These are phyloP conservation scores for Numida meleagris DNA, from an alignment of 2,113 vertebrate species.

Conservation along the genomic window DNA sequence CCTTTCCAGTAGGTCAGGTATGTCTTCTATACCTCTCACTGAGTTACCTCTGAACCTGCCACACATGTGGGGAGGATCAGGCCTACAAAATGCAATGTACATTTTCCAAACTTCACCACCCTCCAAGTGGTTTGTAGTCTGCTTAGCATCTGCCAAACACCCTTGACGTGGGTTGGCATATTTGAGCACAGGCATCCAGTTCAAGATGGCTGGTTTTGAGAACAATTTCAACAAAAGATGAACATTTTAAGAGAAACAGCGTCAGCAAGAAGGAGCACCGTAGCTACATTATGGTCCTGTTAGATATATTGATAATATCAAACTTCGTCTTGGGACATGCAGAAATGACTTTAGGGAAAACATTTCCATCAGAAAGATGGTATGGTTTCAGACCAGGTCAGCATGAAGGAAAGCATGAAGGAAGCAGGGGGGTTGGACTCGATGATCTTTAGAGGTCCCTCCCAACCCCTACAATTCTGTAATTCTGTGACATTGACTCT, in stretches of 20 bases:
- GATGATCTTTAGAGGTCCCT: no score
- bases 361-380: background rate
- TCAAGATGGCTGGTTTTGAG: background rate
- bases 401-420: background rate
- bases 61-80: background rate
- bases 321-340: background rate
- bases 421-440: no score
- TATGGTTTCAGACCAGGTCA: background rate
- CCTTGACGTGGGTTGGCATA: no score
- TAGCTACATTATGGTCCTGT: background rate
- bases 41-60: background rate
- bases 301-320: background rate
- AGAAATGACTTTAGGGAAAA: background rate
- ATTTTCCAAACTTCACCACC: background rate
- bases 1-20: no score
- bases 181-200: background rate
- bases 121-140: background rate
- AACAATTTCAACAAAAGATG: background rate
- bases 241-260: background rate
- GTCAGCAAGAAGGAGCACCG: background rate
- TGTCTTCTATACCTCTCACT: background rate
- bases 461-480: no score
- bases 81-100: background rate
- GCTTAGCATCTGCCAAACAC: background rate
- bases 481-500: no score